Base-by-base conservation (phyloP, 2,888 invertebrate species). In the Spodoptera picta region DNA sequence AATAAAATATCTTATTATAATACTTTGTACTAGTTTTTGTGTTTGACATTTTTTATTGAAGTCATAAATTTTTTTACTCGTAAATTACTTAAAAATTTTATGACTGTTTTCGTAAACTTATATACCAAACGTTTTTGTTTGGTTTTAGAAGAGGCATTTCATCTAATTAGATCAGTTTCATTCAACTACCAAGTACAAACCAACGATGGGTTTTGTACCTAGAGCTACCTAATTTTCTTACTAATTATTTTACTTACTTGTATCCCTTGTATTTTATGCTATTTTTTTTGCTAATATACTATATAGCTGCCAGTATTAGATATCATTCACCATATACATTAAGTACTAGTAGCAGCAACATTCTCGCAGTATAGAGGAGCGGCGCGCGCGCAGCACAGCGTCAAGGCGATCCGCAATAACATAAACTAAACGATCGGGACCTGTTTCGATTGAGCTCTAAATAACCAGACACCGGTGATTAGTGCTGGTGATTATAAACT, bases 371-470 rank as follows among this genome's bases (percentile, higher is more conserved):
- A 70, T 53, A 68, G 60, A 42, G 44, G 43, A 12, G 44, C 43
- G 23, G 47, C 67, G 69, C 71, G 73, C 79, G 23, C 36, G 36
- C 36, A 36, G 69, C 66, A 69, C 70, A 66, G 60, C 79, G 62
- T 75, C 80, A 80, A 80, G 81, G 80, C 81, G 69, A 81, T 72
- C 81, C 50, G 70, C 81, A 71, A 66, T 63, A 53, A 71, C 65
- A 73, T 69, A 79, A 70, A 69, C 60, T 63, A 68, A 71, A 64
- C 68, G 55, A 46, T 71, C 54, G 63, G 53, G 71, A 79, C 77
- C 69, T 60, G 69, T 72, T 75, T 53, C 44, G 46, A 66, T 54
- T 59, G 60, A 73, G 60, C 68, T 63, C 64, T 69, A 65, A 69
- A 75, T 60, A 69, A 56, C 65, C 55, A 50, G 46, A 59, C 53